phyloP scores from a whole-genome alignment of 2,888 invertebrate species.

The Cryptocephalus moraei region DNA sequence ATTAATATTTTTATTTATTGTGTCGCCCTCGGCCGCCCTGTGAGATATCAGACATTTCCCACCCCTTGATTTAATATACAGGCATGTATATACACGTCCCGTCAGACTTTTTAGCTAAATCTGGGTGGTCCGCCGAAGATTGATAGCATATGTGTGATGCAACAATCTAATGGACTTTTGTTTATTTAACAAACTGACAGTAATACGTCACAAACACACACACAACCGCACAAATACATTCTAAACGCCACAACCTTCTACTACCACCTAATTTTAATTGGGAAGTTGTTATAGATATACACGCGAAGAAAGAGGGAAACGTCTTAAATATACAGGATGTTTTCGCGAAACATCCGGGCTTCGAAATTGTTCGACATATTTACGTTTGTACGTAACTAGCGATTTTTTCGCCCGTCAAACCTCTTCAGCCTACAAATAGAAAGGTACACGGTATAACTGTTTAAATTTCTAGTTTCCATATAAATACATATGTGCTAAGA shows the following conservation, averaged over 20 bases:
- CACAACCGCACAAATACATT: background rate
- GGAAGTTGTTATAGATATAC: background rate
- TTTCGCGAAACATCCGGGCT: background rate
- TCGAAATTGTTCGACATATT: background rate
- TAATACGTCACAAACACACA: slow-evolving; percentile 29
- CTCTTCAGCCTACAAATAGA: too few relatives aligned
- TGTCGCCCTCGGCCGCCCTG: too few relatives aligned
- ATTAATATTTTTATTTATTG: too few relatives aligned
- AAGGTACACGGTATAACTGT: too few relatives aligned
- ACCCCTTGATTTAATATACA: too few relatives aligned
- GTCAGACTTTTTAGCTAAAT: slow-evolving; percentile 13
- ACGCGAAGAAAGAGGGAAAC: background rate
- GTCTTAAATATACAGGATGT: background rate
- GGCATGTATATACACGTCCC: background rate
- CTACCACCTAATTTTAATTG: background rate
- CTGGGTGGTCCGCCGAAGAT: slow-evolving; percentile 30
- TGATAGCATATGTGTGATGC: slow-evolving; percentile 34
- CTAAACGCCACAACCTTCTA: background rate
- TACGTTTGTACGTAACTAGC: background rate
- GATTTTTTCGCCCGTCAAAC: background rate
- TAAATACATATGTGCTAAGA: too few relatives aligned
- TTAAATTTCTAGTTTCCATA: too few relatives aligned
- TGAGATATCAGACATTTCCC: too few relatives aligned
- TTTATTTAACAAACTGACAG: slow-evolving; percentile 40
- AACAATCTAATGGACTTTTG: slow-evolving; percentile 41